These are phyloP conservation scores for Columba guinea DNA, from an alignment of 2,797 vertebrate genomes.

Conservation along the genomic window DNA sequence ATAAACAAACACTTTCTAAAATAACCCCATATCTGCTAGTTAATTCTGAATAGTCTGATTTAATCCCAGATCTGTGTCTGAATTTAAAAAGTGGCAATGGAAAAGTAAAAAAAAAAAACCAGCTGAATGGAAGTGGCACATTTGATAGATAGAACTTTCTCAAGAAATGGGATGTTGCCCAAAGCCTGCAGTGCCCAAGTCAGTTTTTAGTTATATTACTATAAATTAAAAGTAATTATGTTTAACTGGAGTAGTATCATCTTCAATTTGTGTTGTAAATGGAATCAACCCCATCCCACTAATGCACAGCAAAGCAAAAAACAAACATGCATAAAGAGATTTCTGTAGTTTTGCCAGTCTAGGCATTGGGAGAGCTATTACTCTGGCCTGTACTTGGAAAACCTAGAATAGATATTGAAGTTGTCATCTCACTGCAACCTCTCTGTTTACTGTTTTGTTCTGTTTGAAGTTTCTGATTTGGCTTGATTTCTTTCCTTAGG, in stretches of 20 bases:
- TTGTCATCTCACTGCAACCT: not conserved
- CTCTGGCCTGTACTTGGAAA: not conserved
- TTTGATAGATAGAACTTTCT: not conserved
- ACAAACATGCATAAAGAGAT: not conserved
- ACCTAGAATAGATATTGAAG: not conserved
- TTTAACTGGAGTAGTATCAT: not conserved
- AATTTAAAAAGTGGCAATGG: not conserved
- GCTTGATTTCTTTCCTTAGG: not conserved
- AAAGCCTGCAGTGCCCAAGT: not conserved
- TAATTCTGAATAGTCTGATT: not conserved
- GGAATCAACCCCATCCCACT: not conserved
- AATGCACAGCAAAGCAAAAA: not conserved
- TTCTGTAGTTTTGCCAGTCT: not conserved
- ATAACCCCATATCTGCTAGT: not conserved
- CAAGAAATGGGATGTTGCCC: not conserved
- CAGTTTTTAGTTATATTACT: not conserved
- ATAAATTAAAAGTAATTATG: conserved; percentile 32
- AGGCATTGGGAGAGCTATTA: not conserved
- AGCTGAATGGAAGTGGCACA: not conserved
- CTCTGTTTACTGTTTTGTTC: not conserved
- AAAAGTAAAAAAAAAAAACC: not conserved
- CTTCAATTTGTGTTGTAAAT: not conserved
- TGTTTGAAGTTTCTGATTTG: not conserved
- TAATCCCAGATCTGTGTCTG: not conserved
- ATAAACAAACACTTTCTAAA: not conserved